phyloP scores from a whole-genome alignment of 2,113 vertebrate species.

The Cisticola juncidis region DNA sequence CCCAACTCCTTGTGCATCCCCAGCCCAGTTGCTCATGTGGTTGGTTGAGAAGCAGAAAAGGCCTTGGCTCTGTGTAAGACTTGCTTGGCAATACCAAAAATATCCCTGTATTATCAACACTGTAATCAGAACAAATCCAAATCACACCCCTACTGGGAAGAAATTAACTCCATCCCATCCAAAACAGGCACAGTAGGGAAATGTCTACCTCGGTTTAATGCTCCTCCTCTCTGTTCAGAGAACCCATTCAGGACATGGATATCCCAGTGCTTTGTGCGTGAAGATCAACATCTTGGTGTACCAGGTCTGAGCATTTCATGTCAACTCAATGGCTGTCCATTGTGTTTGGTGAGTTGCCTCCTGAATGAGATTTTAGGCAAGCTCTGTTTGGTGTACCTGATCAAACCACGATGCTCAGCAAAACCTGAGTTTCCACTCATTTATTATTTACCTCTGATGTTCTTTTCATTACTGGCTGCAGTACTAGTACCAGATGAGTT shows the following conservation, averaged over 20 bases:
- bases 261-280: not conserved
- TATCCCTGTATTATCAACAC: not conserved
- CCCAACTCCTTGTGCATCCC: accelerated
- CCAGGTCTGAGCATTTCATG: not conserved
- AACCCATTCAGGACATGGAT: not conserved
- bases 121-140: not conserved
- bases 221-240: not conserved
- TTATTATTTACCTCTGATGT: not conserved
- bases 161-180: not conserved
- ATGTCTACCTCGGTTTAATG: not conserved
- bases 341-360: not conserved
- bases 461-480: not conserved
- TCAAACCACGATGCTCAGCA: not conserved
- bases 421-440: not conserved
- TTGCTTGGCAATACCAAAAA: not conserved
- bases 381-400: not conserved
- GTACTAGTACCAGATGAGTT: not conserved
- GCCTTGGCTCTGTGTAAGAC: not conserved
- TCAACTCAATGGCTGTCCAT: not conserved
- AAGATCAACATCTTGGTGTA: not conserved
- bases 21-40: accelerated
- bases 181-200: not conserved
- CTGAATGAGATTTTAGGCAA: not conserved
- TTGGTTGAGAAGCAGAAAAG: not conserved
- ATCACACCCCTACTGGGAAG: not conserved